A percentile compares a stretch with the other conserved stretches of the same genome.
Conservation (phyloP, 2,888 invertebrate species). For the Drosophila yooni region DNA sequence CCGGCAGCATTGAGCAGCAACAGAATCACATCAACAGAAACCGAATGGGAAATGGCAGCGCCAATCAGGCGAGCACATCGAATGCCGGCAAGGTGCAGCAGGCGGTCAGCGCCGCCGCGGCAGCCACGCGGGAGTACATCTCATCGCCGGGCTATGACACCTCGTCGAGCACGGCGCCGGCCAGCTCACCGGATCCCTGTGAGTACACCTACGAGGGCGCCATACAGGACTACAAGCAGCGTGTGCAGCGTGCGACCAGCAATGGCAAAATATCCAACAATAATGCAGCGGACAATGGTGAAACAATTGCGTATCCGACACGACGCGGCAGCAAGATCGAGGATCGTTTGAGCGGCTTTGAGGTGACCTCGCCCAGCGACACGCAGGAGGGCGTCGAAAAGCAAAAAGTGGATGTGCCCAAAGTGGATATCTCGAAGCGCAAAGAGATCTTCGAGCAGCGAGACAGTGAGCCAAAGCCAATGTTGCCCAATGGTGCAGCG, state of each 20-base stretch:
- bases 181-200: slow-evolving; percentile 89
- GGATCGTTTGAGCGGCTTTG: slow-evolving; percentile 88
- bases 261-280: slow-evolving; percentile 55
- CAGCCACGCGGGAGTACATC: slow-evolving; percentile 80
- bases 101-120: slow-evolving; percentile 32
- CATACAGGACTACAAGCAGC: slow-evolving; percentile 93
- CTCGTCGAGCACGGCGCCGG: slow-evolving; percentile 88
- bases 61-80: slow-evolving; percentile 54
- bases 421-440: slow-evolving; percentile 92
- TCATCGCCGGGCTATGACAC: slow-evolving; percentile 88
- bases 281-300: slow-evolving; percentile 72
- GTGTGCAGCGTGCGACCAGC: slow-evolving; percentile 87
- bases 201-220: slow-evolving; percentile 95
- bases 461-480: slow-evolving; percentile 36
- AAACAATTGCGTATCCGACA: slow-evolving; percentile 84
- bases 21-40: slow-evolving; percentile 68
- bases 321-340: slow-evolving; percentile 87
- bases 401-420: slow-evolving; percentile 88
- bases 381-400: slow-evolving; percentile 82
- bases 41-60: slow-evolving; percentile 57
- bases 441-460: slow-evolving; percentile 91
- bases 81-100: slow-evolving; percentile 27
- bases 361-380: slow-evolving; percentile 85
- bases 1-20: slow-evolving; percentile 53
- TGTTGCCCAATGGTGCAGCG: slow-evolving; percentile 30